phyloP scores from a whole-genome alignment of 2,797 vertebrate genomes.

The Crax fasciolata region DNA sequence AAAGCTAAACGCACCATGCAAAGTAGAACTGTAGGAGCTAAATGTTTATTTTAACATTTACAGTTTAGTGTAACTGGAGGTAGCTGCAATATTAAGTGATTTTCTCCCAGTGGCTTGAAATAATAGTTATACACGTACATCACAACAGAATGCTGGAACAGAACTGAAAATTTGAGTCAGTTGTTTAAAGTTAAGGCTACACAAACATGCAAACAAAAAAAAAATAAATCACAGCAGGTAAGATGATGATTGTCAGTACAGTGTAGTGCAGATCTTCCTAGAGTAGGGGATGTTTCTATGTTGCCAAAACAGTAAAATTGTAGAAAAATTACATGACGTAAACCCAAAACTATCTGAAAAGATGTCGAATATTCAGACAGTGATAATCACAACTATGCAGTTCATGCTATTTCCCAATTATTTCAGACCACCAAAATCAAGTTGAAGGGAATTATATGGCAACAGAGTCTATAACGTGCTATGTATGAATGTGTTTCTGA shows the following conservation, averaged over 20 bases:
- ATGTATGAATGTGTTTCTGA: not conserved
- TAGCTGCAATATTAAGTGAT: constrained; percentile 79
- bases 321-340: not conserved
- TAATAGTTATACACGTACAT: not conserved
- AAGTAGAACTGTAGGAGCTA: not conserved
- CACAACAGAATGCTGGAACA: not conserved
- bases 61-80: constrained; percentile 84
- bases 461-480: not conserved
- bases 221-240: constrained; percentile 35
- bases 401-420: not conserved
- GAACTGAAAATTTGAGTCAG: not conserved
- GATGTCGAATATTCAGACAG: not conserved
- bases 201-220: constrained; percentile 35
- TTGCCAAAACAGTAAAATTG: constrained; percentile 37
- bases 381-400: not conserved
- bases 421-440: not conserved
- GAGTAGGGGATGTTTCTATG: not conserved
- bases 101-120: constrained; percentile 71
- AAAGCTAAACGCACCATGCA: not conserved
- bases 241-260: constrained; percentile 83
- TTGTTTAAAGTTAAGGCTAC: not conserved
- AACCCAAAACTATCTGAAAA: not conserved
- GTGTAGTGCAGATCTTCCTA: constrained; percentile 39
- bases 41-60: constrained; percentile 84
- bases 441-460: not conserved